Conservation (phyloP, 2,113 vertebrate genomes). For the Lepus europaeus region DNA sequence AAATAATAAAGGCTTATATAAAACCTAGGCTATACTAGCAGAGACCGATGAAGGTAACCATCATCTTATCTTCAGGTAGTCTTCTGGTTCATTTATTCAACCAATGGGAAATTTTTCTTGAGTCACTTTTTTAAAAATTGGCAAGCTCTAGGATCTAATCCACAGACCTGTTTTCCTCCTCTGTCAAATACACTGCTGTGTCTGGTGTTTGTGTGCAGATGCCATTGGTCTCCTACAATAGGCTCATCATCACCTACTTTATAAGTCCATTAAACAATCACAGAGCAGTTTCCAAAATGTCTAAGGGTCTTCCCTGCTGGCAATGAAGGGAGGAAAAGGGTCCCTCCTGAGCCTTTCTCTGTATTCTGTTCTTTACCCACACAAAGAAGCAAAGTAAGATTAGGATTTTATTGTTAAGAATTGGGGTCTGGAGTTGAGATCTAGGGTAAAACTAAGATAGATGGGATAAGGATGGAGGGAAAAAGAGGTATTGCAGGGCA, state of each 20-base stretch:
- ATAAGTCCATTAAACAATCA: not conserved
- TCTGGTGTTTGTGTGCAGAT: not conserved
- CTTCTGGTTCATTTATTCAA: constrained; percentile 33
- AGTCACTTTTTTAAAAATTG: not conserved
- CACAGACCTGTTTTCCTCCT: not conserved
- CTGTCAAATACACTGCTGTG: not conserved
- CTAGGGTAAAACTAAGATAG: not conserved
- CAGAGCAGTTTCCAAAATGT: not conserved
- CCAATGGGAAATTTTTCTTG: not conserved
- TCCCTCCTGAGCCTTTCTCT: not conserved
- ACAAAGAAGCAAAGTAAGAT: not conserved
- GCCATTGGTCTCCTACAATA: not conserved
- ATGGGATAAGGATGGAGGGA: not conserved
- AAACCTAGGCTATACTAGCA: not conserved
- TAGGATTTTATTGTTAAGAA: not conserved
- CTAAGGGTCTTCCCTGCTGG: not conserved
- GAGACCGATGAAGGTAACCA: not conserved
- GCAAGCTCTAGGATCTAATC: not conserved
- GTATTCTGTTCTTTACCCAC: not conserved
- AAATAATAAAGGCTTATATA: not conserved
- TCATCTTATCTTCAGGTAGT: not conserved
- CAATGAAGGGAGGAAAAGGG: not conserved
- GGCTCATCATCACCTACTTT: not conserved
- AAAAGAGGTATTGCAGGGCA: not conserved
- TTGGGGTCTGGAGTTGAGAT: not conserved